Evolutionary conservation across 2,113 vertebrate species (phyloP).

Genomic region (Motacilla tschutschensis): DNA sequence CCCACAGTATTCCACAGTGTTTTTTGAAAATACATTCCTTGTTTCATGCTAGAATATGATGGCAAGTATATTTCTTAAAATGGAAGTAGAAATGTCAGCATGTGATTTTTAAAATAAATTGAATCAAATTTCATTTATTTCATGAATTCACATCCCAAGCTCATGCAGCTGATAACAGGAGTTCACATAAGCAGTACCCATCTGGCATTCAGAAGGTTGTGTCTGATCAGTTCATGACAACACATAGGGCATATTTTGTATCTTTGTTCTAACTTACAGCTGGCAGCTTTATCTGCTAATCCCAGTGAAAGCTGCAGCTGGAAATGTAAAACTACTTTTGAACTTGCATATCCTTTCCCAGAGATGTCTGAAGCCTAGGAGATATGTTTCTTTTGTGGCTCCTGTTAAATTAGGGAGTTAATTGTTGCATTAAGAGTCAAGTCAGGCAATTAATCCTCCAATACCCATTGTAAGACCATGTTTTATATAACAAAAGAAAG

Average conservation of each 20-base stretch:
- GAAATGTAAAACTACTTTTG: slow-evolving; percentile 46
- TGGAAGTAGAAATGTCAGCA: background rate
- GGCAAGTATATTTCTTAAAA: background rate
- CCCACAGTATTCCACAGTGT: background rate
- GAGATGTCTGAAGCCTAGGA: slow-evolving; percentile 41
- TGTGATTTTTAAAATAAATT: background rate
- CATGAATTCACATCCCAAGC: background rate
- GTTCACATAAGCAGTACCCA: background rate
- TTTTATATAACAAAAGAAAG: background rate
- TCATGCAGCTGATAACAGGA: background rate
- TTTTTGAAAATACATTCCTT: background rate
- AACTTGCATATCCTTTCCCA: slow-evolving; percentile 27
- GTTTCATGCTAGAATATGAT: background rate
- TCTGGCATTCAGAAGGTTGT: background rate
- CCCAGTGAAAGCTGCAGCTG: slow-evolving; percentile 38
- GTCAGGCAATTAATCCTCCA: slow-evolving; percentile 2
- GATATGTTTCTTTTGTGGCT: slow-evolving; percentile 28
- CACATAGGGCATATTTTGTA: background rate
- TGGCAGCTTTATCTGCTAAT: slow-evolving; percentile 31
- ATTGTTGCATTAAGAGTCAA: background rate
- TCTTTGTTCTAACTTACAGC: slow-evolving; percentile 50
- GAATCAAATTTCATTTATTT: background rate
- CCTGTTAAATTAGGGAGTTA: slow-evolving; percentile 21
- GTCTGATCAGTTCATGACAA: background rate
- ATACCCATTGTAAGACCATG: background rate